Percentiles rank a stretch among this genome's conserved stretches.
These are phyloP conservation scores for Cassiopea andromeda DNA, from an alignment of 30 jellyfish, hydroid and myxozoan species.

Conservation along the genomic window DNA sequence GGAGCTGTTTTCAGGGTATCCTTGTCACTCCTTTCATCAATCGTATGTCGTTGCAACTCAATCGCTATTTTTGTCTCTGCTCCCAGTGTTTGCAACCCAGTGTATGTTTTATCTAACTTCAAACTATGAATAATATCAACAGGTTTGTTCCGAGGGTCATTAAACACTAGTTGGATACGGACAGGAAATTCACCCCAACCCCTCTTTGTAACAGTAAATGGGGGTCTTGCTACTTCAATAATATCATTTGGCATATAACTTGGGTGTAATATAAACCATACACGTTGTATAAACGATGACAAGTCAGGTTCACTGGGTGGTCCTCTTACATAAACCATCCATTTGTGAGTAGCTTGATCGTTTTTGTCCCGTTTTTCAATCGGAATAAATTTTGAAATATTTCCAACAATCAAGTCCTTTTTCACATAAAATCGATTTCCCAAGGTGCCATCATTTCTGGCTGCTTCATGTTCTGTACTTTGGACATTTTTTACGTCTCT, in stretches of 20 bases:
- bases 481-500: neutral
- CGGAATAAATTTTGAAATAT: conserved; percentile 89
- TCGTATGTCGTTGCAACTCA: conserved; percentile 86
- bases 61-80: conserved; percentile 87
- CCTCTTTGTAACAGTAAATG: conserved; percentile 92
- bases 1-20: neutral
- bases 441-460: neutral
- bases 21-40: conserved; percentile 4
- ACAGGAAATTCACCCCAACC: conserved; percentile 99
- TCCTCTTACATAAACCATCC: conserved; percentile 99
- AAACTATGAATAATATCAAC: conserved; percentile 88
- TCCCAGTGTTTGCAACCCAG: conserved; percentile 98
- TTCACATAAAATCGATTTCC: conserved; percentile 79
- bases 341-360: conserved; percentile 92
- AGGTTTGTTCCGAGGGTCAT: conserved; percentile 87
- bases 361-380: conserved; percentile 82
- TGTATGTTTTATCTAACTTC: conserved; percentile 93
- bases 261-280: conserved; percentile 93
- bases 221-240: conserved; percentile 81
- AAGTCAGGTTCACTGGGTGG: conserved; percentile 79
- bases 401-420: conserved; percentile 82
- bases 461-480: neutral
- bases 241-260: conserved; percentile 98
- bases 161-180: conserved; percentile 87
- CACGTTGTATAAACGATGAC: conserved; percentile 69